Conservation (phyloP, 1,140 invertebrate genomes). For the Trissolcus basalis region DNA sequence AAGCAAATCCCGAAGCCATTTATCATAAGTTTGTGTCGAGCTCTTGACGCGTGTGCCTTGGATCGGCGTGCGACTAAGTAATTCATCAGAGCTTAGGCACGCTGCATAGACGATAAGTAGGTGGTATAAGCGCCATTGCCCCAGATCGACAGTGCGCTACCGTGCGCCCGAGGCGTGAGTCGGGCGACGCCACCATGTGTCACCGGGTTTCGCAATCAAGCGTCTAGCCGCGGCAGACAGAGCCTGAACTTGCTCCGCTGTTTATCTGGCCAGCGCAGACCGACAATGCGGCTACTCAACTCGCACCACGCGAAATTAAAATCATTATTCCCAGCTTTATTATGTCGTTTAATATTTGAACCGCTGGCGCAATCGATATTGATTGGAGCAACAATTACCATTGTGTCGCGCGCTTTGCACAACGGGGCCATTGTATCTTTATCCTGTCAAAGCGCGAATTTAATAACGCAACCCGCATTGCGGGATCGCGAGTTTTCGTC, state of each 20-base stretch:
- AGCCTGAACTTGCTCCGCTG: conserved; percentile 37
- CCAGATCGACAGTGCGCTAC: conserved; percentile 41
- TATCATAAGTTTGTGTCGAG: conserved; percentile 35
- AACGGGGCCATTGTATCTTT: conserved; percentile 32
- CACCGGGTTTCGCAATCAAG: conserved; percentile 42
- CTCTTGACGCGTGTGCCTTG: conserved; percentile 21
- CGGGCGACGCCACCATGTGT: conserved; percentile 29
- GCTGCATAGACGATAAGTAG: conserved; percentile 38
- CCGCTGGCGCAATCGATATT: conserved; percentile 36
- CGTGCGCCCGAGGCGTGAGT: conserved; percentile 40
- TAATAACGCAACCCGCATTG: conserved; percentile 13
- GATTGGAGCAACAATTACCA: conserved; percentile 40
- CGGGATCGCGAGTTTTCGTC: conserved; percentile 2
- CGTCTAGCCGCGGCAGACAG: conserved; percentile 47
- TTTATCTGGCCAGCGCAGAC: no score
- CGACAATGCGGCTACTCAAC: conserved; percentile 14
- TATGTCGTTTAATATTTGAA: conserved; percentile 43
- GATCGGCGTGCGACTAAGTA: conserved; percentile 36
- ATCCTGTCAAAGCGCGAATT: conserved; percentile 27
- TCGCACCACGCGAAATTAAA: conserved; percentile 28
- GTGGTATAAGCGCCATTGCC: conserved; percentile 53
- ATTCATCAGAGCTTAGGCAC: conserved; percentile 39
- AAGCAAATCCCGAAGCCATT: conserved; percentile 25
- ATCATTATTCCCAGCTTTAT: conserved; percentile 34
- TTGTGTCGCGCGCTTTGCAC: conserved; percentile 34